Conservation (phyloP, 2,888 invertebrate genomes). For the Conops quadrifasciatus region DNA sequence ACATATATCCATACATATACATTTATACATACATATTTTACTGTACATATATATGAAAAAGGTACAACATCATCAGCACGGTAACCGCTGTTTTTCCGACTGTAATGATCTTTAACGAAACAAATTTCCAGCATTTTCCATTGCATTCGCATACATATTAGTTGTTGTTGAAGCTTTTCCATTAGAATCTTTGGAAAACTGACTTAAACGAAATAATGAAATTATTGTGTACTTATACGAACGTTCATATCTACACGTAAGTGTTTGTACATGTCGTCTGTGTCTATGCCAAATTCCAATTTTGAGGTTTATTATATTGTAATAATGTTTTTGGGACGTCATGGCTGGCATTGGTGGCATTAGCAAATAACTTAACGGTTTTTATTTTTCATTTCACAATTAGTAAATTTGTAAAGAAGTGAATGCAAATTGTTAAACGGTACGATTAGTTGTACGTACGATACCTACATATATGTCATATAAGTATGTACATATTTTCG, state of each 20-base stretch:
- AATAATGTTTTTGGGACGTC: no score
- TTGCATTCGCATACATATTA: background rate
- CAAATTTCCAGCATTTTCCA: background rate
- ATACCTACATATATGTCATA: no score
- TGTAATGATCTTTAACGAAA: background rate
- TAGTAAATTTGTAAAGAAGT: background rate
- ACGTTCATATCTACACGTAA: background rate
- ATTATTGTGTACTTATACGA: background rate
- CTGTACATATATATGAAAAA: background rate
- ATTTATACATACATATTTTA: no score
- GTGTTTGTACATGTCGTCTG: background rate
- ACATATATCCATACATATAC: background rate
- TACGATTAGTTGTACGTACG: no score
- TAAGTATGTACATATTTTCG: no score
- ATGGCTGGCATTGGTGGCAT: no score
- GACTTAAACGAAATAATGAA: background rate
- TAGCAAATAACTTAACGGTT: slow-evolving; percentile 16
- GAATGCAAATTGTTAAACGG: background rate
- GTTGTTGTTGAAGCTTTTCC: background rate
- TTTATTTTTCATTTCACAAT: background rate
- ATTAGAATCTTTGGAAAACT: background rate
- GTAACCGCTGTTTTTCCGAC: background rate
- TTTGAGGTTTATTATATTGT: slow-evolving; percentile 6
- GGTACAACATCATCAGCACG: background rate
- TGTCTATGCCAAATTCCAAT: background rate